Evolutionary conservation across 2,888 invertebrate species (phyloP), one percentile per base, ranked within the genome.

Genomic region (Pristionchus japonicus): DNA sequence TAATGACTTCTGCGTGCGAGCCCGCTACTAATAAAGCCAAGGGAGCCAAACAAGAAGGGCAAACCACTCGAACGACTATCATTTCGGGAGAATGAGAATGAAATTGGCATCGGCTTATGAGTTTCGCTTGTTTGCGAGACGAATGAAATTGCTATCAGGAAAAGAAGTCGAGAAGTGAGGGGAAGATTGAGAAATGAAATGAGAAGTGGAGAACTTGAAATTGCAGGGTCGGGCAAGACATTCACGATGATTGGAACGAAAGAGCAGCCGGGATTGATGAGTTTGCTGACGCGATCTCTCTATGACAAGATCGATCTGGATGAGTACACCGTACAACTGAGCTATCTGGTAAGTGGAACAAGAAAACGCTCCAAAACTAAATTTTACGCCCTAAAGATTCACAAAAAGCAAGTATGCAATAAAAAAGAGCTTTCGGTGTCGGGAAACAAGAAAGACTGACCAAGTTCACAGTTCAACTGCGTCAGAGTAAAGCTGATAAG

Each of bases 201-300:
- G 23, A 4, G n/a, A 40, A 23, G 7, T 17, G 31, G 20, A 27
- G 34, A 49, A 47, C 43, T 43, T 43, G 11, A 43, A 43, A 9
- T 37, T 90, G 40, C 89, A 61, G 97, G 97, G 1, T 97, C 97
- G 6, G 98, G 98, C 49, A 98, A 98, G 95, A 98, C 98, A 0
- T 96, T 97, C 95, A 98, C 97, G 15, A 97, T 98, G 97, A 96
- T 97, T 82, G 97, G 97, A 0, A 95, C 95, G 43, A 96, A 95
- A 74, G 95, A 95, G 37, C 94, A 96, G 90, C 97, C 97, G 0
- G 97, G 97, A 6, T 96, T 97, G 89, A 97, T 97, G 97, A 97
- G 97, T 0, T 96, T 97, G 85, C 97, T 97, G 0, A 96, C 97
- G 47, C 96, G 97, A 94, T 97, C 97, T 93, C 96, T 98, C 88